Evolutionary conservation across 2,113 vertebrate genomes (phyloP), one percentile per base, ranked within the genome.

Genomic region (Bungarus multicinctus): DNA sequence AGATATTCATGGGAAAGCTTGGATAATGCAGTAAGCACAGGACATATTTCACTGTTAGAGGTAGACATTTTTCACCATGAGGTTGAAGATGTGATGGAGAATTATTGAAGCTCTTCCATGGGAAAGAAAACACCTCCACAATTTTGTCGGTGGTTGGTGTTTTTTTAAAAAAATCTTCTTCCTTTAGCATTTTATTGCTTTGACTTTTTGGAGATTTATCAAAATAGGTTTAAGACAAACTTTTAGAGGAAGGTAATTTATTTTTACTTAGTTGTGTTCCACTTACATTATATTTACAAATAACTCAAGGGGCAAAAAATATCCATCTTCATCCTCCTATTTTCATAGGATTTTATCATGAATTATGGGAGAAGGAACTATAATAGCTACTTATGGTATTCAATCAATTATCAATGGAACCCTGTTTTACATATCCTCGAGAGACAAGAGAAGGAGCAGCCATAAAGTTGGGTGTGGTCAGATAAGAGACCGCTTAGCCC

Each of bases 1-100:
- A 96, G 94, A 95, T 93, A 96, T 93, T 94, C 95, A 93, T 92
- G 95, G 1, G 90, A 91, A 96, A 91, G 95, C 93, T 43, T 30
- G 92, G 92, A 95, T 95, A 96, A 96, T 94, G 94, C 96, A 91
- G 95, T 85, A 93, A 94, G 94, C 87, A n/a, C 94, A 95, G 96
- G 39, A 39, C 85, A 20, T 93, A 88, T 94, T 95, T 95, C 95
- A 92, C 11, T 0, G 74, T 94, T 90, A 90, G 90, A 81, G 90
- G 64, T 30, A 85, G 92, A 50, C 89, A 57, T 92, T 93, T 89
- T 2, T 93, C 95, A 92, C 96, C 91, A 14, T 88, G 3, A 53
- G 0, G 4, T n/a, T 60, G n/a, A 90, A 64, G 95, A 47, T 81
- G 58, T 54, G 95, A 94, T 91, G 86, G 91, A 90, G 91, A 94